Base-by-base conservation (phyloP, 2,113 vertebrate species). In the Nothoprocta perdicaria region DNA sequence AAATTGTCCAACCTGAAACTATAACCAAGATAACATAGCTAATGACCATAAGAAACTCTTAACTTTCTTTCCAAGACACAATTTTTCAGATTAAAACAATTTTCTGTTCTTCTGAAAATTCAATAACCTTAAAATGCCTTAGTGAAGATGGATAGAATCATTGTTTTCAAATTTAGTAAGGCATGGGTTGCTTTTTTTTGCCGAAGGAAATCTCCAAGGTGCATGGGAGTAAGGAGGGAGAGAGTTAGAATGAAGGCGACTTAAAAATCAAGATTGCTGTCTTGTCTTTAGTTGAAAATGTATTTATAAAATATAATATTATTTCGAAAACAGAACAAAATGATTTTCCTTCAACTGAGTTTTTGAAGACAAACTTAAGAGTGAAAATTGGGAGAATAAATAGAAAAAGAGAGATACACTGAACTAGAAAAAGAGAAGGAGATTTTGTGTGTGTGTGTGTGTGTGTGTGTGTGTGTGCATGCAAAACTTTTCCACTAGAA, bases 401-500 rank as follows among this genome's bases (percentile, higher is more conserved):
- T n/a, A 86, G 4, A 52, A 15, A 67, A 26, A 18, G 33, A 74
- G 45, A 58, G 68, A 66, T 33, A 45, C 22, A 63, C 5, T 12
- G 52, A 80, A 68, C 3, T 50, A 19, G 8, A 40, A 57, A 41
- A 77, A 84, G 52, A 82, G 76, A 63, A 80, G 58, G 18, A 17
- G 7, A 43, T 66, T 60, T 11, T 29, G 27, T 31, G 16, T 53
- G 66, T 29, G 38, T 10, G 16, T 53, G 66, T 29, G 38, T 10
- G 6, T 67, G 17, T 29, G 38, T 10, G 6, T 67, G 17, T 27
- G 43, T 33, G 26, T 84, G 69, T 72, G 82, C 0, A 72, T 85
- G 88, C 92, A 80, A 53, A 93, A 65, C 55, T 86, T 96, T 94
- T 90, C 95, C 95, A 90, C 91, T 33, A 60, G 91, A 96, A 88